Evolutionary conservation across 2,888 invertebrate species (phyloP).

Genomic region (Hirtodrosophila trivittata): DNA sequence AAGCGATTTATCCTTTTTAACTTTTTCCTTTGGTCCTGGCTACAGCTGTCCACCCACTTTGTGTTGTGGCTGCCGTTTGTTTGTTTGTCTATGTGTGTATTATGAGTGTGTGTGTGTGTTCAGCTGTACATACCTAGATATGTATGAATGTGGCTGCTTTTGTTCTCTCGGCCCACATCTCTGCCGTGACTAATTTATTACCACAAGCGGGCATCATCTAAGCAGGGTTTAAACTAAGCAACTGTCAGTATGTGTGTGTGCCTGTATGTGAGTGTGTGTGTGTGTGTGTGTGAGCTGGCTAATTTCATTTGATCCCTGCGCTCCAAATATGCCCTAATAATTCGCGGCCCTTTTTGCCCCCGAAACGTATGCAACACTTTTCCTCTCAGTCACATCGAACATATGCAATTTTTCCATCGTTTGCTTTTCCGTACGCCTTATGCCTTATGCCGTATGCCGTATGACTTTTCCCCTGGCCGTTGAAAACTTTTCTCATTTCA

Average conservation of each 20-base stretch:
- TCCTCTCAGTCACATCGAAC: slow-evolving; percentile 13
- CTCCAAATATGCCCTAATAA: slow-evolving; percentile 35
- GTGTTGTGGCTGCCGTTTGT: slow-evolving; percentile 24
- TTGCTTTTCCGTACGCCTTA: slow-evolving; percentile 31
- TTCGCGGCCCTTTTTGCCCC: slow-evolving; percentile 11
- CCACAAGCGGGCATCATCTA: slow-evolving; percentile 68
- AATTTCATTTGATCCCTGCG: slow-evolving; percentile 35
- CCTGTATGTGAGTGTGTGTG: background rate
- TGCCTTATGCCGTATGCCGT: slow-evolving; percentile 40
- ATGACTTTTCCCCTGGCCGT: slow-evolving; percentile 44
- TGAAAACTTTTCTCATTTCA: slow-evolving; percentile 79
- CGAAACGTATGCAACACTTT: slow-evolving; percentile 22
- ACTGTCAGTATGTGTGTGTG: background rate
- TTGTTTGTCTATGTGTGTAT: slow-evolving; percentile 15
- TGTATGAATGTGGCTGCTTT: slow-evolving; percentile 28
- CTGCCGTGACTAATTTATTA: slow-evolving; percentile 72
- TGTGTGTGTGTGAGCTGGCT: slow-evolving; percentile 21
- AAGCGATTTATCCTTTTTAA: slow-evolving; percentile 82
- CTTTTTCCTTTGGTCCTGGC: slow-evolving; percentile 63
- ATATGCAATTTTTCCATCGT: slow-evolving; percentile 62
- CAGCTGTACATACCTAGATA: too few species aligned
- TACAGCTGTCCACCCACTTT: slow-evolving; percentile 52
- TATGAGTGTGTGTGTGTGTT: slow-evolving; percentile 17
- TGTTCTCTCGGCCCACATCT: slow-evolving; percentile 63
- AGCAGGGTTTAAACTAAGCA: slow-evolving; percentile 62